phyloP scores from a whole-genome alignment of 2,888 invertebrate species.

The Eurytoma adleriae region DNA sequence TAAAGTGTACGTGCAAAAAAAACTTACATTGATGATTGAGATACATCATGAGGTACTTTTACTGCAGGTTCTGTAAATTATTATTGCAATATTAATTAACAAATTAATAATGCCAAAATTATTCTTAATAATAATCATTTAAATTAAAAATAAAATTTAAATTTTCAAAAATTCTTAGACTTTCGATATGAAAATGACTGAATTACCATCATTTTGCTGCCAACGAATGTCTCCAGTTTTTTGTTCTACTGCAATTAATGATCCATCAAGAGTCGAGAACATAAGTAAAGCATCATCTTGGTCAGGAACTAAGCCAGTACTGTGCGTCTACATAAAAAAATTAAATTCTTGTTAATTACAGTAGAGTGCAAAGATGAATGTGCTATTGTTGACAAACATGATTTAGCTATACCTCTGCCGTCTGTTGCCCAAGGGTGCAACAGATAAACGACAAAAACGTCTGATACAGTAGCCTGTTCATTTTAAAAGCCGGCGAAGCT shows the following conservation, averaged over 20 bases:
- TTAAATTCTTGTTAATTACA: background rate
- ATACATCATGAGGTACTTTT: conserved; percentile 84
- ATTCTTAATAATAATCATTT: background rate
- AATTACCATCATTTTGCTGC: conserved; percentile 92
- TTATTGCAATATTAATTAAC: conserved; percentile 1
- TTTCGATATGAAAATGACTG: background rate
- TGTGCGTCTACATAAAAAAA: conserved; percentile 62
- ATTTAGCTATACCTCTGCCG: conserved; percentile 39
- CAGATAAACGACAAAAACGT: conserved; percentile 54
- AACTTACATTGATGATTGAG: conserved; percentile 77
- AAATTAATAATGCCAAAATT: background rate
- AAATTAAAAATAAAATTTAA: background rate
- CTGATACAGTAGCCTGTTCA: conserved; percentile 51
- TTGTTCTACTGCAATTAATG: conserved; percentile 92
- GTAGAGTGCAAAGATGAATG: background rate
- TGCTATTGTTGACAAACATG: background rate
- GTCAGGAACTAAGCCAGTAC: conserved; percentile 71
- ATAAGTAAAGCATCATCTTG: conserved; percentile 79
- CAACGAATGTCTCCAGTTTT: conserved; percentile 90
- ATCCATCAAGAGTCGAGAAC: conserved; percentile 95
- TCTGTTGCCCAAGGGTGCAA: conserved; percentile 55
- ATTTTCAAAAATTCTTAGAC: too few relatives aligned
- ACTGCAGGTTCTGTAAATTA: conserved; percentile 89
- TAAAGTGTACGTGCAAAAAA: background rate
- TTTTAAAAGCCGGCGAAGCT: conserved; percentile 15